Evolutionary conservation across 2,888 invertebrate species (phyloP).

Genomic region (Antheraea yamamai): DNA sequence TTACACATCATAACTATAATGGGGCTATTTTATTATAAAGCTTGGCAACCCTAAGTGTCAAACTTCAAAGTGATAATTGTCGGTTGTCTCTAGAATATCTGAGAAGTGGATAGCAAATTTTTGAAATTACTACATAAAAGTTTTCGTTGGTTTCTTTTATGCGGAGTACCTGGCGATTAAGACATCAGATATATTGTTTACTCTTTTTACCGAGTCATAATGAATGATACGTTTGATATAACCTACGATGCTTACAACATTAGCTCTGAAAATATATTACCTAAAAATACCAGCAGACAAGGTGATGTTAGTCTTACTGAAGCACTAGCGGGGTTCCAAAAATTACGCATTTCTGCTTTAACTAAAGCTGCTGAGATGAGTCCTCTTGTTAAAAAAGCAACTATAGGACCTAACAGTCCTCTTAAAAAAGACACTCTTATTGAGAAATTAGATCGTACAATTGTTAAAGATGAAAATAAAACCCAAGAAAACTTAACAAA

Average conservation of each 20-base stretch:
- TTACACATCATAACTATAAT: too few species aligned
- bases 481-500: constrained; percentile 51
- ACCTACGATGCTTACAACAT: constrained; percentile 38
- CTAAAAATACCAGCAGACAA: constrained; percentile 41
- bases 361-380: constrained; percentile 82
- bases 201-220: constrained; percentile 27
- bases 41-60: not conserved
- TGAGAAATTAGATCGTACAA: constrained; percentile 25
- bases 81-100: not conserved
- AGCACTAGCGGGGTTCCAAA: constrained; percentile 67
- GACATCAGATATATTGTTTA: not conserved
- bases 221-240: constrained; percentile 39
- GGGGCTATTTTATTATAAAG: too few species aligned
- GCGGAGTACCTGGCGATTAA: not conserved
- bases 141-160: not conserved
- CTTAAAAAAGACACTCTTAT: constrained; percentile 39
- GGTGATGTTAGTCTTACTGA: constrained; percentile 58
- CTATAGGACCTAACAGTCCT: constrained; percentile 56
- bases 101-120: not conserved
- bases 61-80: not conserved
- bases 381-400: constrained; percentile 74
- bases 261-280: constrained; percentile 42
- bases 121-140: not conserved
- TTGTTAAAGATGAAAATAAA: constrained; percentile 34
- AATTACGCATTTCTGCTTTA: constrained; percentile 82